phyloP scores from a whole-genome alignment of 2,797 vertebrate species.

The Tauraco hartlaubi region DNA sequence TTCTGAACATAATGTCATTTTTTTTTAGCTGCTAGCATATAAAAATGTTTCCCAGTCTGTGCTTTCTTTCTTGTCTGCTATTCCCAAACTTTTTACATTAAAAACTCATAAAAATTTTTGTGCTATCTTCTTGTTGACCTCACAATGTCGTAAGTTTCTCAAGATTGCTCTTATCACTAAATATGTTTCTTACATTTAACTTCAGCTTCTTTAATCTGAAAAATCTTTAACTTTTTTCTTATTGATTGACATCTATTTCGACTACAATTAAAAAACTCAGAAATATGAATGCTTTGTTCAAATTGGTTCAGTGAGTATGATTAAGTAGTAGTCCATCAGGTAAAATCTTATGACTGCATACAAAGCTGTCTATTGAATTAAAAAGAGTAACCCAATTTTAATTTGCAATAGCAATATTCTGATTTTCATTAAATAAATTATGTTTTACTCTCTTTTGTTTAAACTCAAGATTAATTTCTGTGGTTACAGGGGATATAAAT shows the following conservation, averaged over 20 bases:
- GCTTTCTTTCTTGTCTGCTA: neutral
- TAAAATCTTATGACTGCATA: constrained; percentile 34
- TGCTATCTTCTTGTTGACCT: neutral
- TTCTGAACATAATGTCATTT: neutral
- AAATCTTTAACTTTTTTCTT: neutral
- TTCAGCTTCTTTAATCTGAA: neutral
- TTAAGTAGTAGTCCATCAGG: constrained; percentile 67
- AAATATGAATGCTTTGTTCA: constrained; percentile 29
- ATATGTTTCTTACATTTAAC: neutral
- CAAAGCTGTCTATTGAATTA: constrained; percentile 49
- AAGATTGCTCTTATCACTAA: neutral
- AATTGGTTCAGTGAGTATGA: constrained; percentile 17
- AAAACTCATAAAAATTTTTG: neutral
- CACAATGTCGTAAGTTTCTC: neutral
- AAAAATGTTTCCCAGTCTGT: neutral
- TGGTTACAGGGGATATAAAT: constrained; percentile 77
- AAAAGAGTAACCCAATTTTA: constrained; percentile 11
- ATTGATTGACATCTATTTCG: neutral
- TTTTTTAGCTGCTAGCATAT: neutral
- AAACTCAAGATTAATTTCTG: constrained; percentile 79
- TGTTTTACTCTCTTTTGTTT: constrained; percentile 73
- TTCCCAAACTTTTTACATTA: neutral
- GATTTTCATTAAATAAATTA: constrained; percentile 80
- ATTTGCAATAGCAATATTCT: constrained; percentile 72
- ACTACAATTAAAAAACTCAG: constrained; percentile 14